Evolutionary conservation across 1,140 invertebrate genomes (phyloP).

Genomic region (Pogonognathellus flavescens): DNA sequence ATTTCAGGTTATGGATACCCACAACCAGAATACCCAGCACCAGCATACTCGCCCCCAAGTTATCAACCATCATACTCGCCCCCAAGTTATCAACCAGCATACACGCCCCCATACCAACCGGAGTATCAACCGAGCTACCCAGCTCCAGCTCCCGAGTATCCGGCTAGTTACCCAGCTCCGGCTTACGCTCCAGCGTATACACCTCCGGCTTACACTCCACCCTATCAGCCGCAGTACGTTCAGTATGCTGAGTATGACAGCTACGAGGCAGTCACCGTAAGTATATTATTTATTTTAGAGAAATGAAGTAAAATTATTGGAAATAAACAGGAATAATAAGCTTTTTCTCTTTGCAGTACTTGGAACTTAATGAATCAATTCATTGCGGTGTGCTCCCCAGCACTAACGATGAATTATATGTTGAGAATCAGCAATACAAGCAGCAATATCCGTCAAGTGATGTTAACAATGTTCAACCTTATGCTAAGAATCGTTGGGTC

Average conservation of each 20-base stretch:
- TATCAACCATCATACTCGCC: background rate
- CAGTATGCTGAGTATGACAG: constrained; percentile 63
- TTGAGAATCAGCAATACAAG: constrained; percentile 2
- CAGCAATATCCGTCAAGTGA: background rate
- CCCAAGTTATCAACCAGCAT: background rate
- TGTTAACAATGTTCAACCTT: constrained; percentile 50
- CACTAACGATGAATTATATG: constrained; percentile 60
- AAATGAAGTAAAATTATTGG: background rate
- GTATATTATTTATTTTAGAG: background rate
- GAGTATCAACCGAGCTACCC: background rate
- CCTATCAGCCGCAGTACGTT: constrained; percentile 55
- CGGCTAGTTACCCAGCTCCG: background rate
- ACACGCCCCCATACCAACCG: constrained; percentile 14
- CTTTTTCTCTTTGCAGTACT: constrained; percentile 56
- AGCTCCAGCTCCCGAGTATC: constrained; percentile 46
- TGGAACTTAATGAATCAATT: constrained; percentile 53
- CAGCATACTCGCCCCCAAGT: background rate
- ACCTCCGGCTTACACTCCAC: constrained; percentile 13
- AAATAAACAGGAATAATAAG: background rate
- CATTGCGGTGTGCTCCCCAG: constrained; percentile 59
- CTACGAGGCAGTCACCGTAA: constrained; percentile 64
- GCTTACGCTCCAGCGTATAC: constrained; percentile 16
- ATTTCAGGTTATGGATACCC: constrained; percentile 27
- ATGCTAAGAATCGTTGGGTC: constrained; percentile 52
- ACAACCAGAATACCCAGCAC: background rate